Base-by-base conservation (phyloP, 2,888 invertebrate genomes). In the Venusia cambrica region DNA sequence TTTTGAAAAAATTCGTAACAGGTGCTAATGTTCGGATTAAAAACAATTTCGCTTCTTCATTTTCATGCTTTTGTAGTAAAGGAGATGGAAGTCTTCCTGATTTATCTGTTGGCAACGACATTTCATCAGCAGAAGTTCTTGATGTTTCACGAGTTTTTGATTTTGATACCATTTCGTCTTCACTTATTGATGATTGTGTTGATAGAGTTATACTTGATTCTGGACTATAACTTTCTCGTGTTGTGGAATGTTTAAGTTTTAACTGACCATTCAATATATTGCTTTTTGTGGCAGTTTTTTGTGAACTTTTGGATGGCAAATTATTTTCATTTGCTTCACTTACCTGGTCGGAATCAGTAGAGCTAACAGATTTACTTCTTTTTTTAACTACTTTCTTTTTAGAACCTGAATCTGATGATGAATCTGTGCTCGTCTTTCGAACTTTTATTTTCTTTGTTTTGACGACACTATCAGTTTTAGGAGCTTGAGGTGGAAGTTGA, bases 1-100 rank as follows among this genome's bases (percentile, higher is more conserved):
- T 79, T 70, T 91, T 92, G 60, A 94, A 94, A 45, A 93, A 87
- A 76, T 91, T 93, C 8, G 93, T 92, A 3, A 94, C 93, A 1
- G 93, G 93, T 25, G 92, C 93, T 53, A 94, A 72, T 21, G 93
- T 92, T 58, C 93, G 77, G 76, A 93, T 91, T 28, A 94, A 78
- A 63, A 93, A 92, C 11, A 92, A 91, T 69, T 93, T 93, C 0
- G 92, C 92, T 54, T 92, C 91, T 62, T 91, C 90, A 3, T 71
- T 64, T 36, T 85, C 80, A 51, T 58, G 71, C 46, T 74, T 77
- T 30, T 87, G 80, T 5, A 71, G 74, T 2, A 81, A 72, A 1
- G 90, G 89, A 8, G 90, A 85, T 1, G 87, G 72, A 14, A 89
- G 89, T 53, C 88, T 81, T 13, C 77, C 77, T 5, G 88, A 84